These are phyloP conservation scores for Cyanoderma ruficeps DNA, from an alignment of 2,113 vertebrate species.

Conservation along the genomic window DNA sequence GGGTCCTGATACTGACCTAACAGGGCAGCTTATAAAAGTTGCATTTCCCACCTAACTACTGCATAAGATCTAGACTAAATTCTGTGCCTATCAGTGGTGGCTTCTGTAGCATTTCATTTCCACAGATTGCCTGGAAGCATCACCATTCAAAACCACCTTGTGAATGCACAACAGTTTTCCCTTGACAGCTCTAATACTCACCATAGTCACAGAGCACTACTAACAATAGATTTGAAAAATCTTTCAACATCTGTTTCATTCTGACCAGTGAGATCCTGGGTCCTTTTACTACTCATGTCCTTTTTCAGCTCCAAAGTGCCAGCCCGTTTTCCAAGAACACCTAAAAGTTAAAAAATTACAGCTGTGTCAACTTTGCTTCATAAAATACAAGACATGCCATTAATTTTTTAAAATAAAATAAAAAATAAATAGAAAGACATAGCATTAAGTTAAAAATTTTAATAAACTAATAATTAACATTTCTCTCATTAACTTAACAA, in stretches of 20 bases:
- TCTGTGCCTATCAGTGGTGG: neutral
- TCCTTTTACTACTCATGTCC: constrained; percentile 86
- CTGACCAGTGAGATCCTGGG: constrained; percentile 78
- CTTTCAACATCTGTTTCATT: constrained; percentile 89
- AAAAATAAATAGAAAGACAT: neutral
- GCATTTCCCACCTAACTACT: neutral
- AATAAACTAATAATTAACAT: neutral
- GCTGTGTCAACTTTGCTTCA: neutral
- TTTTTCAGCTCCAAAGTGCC: constrained; percentile 49
- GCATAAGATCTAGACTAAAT: neutral
- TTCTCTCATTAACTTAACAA: neutral
- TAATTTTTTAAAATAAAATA: neutral
- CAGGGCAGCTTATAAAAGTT: neutral
- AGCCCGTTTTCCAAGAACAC: constrained; percentile 25
- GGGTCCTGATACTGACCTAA: neutral
- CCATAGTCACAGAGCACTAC: constrained; percentile 87
- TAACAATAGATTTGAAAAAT: constrained; percentile 81
- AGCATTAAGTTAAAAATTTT: neutral
- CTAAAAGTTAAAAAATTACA: constrained; percentile 58
- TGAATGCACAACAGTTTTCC: neutral
- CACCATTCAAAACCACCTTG: neutral
- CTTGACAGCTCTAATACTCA: constrained; percentile 71
- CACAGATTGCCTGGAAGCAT: neutral
- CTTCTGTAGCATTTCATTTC: neutral
- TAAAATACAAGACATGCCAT: neutral